Evolutionary conservation across 2,888 invertebrate genomes (phyloP), one percentile per base, ranked within the genome.

Genomic region (Metopia argyrocephala): DNA sequence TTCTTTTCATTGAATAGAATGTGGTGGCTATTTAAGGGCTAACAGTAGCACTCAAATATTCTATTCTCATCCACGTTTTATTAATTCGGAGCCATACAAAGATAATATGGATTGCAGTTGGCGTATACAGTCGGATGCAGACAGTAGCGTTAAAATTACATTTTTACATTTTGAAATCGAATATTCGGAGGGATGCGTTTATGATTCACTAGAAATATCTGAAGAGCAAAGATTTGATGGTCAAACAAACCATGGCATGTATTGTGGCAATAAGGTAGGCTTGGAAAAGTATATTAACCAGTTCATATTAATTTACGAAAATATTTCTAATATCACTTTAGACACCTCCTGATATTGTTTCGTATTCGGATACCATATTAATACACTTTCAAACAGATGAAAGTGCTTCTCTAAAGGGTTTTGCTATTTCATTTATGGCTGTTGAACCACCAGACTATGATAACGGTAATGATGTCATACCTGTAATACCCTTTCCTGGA

Each of bases 51-150:
- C 95, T 0, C 95, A 96, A 87, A 94, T 96, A 84, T 93, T 99
- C 50, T 98, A 97, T 91, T 99, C 99, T 0, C 99, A 99, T 91
- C 95, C 98, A 0, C 95, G 95, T 73, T 98, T 95, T 89, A n/a
- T n/a, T n/a, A 98, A 98, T 0, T 96, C 95, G 89, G 94, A 95
- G 76, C 94, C 95, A 74, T 99, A 99, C 89, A 96, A 96, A 84
- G 95, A 95, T 76, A 93, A 94, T 71, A 95, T 96, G 66, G 96
- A 97, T 88, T 98, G 98, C 88, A 97, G 97, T 89, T 98, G 98
- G 98, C 94, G 95, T 50, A 96, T 98, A 78, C 96, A 96, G 87
- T 95, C 97, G 0, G 94, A 94, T 12, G 91, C 93, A 2, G 96
- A 96, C 7, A 94, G 94, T 87, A 95, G 95, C 86, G 96, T 97